Conservation (phyloP, 2,888 invertebrate genomes). For the Sipunculus nudus region DNA sequence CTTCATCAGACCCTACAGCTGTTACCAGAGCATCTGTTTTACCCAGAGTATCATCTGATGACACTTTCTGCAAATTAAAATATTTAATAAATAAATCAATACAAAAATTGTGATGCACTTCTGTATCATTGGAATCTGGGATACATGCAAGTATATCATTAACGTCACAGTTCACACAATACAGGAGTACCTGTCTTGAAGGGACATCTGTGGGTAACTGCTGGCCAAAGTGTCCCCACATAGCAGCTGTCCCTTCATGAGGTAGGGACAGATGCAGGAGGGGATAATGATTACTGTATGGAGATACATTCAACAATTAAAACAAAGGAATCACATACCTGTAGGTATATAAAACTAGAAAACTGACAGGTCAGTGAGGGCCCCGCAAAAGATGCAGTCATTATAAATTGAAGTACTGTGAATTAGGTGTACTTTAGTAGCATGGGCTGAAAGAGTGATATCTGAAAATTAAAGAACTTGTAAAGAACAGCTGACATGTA, state of each 20-base stretch:
- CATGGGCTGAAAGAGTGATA: no score
- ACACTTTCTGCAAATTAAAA: slow-evolving; percentile 58
- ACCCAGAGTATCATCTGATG: slow-evolving; percentile 58
- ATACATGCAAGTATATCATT: not conserved
- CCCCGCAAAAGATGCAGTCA: no score
- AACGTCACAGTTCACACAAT: not conserved
- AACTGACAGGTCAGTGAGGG: no score
- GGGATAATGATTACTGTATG: no score
- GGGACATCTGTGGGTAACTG: not conserved
- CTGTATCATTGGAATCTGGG: not conserved
- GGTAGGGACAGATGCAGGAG: no score
- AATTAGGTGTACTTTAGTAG: no score
- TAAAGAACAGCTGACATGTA: no score
- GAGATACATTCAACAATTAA: no score
- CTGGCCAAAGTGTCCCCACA: not conserved
- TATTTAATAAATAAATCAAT: not conserved
- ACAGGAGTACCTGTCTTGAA: not conserved
- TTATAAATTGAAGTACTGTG: no score
- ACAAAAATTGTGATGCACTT: slow-evolving; percentile 5
- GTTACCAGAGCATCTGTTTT: slow-evolving; percentile 91
- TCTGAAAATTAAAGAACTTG: no score
- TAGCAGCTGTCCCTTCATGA: not conserved
- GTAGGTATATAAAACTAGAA: no score
- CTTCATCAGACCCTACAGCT: slow-evolving; percentile 93
- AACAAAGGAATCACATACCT: no score